Evolutionary conservation across 2,888 invertebrate genomes (phyloP).

Genomic region (Leptopilina syphax): DNA sequence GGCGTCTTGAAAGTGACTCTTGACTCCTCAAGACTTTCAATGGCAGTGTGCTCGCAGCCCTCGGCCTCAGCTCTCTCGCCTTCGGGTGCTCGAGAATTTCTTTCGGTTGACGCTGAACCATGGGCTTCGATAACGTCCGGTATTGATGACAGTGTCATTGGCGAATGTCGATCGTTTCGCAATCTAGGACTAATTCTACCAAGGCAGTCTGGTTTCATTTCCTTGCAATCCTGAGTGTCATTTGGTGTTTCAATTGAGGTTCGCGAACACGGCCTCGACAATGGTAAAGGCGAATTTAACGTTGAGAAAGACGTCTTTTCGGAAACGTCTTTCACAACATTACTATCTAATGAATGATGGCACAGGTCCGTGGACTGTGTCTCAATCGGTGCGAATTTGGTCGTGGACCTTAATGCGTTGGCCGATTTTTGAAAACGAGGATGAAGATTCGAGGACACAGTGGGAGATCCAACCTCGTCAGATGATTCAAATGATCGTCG

Average conservation of each 20-base stretch:
- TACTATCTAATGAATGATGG: slow-evolving; percentile 43
- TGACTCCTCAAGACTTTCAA: slow-evolving; percentile 65
- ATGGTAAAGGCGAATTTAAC: slow-evolving; percentile 49
- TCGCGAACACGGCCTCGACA: slow-evolving; percentile 30
- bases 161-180: slow-evolving; percentile 56
- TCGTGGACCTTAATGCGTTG: slow-evolving; percentile 28
- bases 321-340: slow-evolving; percentile 24
- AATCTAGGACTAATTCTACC: slow-evolving; percentile 61
- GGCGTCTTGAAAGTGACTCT: slow-evolving; percentile 64
- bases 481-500: slow-evolving; percentile 44
- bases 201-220: slow-evolving; percentile 61
- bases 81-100: slow-evolving; percentile 56
- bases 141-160: slow-evolving; percentile 62
- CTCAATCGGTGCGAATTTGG: slow-evolving; percentile 55
- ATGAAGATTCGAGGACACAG: slow-evolving; percentile 19
- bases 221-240: slow-evolving; percentile 44
- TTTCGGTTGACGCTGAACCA: slow-evolving; percentile 51
- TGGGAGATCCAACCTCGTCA: slow-evolving; percentile 31
- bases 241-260: slow-evolving; percentile 8
- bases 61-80: slow-evolving; percentile 73
- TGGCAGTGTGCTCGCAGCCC: slow-evolving; percentile 71
- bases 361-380: slow-evolving; percentile 43
- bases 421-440: slow-evolving; percentile 19
- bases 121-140: slow-evolving; percentile 70
- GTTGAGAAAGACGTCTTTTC: not conserved